Conservation (phyloP, 2,113 vertebrate genomes). For the Sakesphorus luctuosus region DNA sequence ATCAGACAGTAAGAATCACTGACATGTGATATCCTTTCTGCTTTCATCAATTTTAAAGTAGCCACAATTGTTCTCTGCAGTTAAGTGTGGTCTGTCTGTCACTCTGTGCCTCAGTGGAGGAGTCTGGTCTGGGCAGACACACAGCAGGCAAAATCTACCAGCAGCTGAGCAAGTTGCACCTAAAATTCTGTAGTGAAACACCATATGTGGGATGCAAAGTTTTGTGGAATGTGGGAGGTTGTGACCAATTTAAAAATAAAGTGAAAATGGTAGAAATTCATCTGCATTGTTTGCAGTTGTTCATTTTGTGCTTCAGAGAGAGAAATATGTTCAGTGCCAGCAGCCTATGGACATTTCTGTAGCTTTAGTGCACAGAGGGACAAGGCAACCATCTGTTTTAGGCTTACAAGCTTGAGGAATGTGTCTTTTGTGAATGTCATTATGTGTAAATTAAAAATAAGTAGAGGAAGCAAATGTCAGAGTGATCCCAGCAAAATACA, state of each 20-base stretch:
- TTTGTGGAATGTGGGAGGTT: neutral
- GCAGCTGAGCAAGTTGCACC: neutral
- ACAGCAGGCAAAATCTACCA: neutral
- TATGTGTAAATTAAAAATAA: neutral
- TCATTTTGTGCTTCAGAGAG: neutral
- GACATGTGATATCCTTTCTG: neutral
- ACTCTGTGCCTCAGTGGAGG: neutral
- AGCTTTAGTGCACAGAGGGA: neutral
- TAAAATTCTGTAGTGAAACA: neutral
- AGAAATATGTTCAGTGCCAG: neutral
- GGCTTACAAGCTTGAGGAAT: neutral
- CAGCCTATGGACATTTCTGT: neutral
- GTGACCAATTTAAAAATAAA: neutral
- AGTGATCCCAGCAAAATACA: neutral
- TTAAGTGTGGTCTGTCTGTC: conserved; percentile 6
- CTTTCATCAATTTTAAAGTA: conserved; percentile 12
- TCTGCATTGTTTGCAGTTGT: neutral
- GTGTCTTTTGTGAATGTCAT: neutral
- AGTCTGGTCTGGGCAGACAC: neutral
- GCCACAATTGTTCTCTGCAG: neutral
- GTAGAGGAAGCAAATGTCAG: neutral
- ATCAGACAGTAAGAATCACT: neutral
- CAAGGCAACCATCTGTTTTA: neutral
- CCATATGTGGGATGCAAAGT: neutral
- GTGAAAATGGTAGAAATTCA: neutral